A percentile compares a stretch with the other conserved stretches of the same genome.
Evolutionary conservation across 2,113 vertebrate genomes (phyloP).

Genomic region (Synchiropus splendidus): DNA sequence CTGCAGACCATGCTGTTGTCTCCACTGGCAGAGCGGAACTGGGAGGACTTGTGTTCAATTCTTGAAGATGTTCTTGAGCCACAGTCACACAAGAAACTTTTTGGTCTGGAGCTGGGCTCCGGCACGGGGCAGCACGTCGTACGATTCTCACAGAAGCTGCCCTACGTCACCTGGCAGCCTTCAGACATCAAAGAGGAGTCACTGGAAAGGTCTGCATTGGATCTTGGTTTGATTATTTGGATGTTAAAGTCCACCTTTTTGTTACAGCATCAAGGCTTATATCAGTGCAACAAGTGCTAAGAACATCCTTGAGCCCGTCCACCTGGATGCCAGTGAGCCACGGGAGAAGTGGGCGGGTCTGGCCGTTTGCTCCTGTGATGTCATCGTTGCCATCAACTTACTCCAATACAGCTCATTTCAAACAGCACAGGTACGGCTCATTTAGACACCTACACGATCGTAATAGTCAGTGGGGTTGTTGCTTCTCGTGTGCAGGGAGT

Average conservation of each 20-base stretch:
- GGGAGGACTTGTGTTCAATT: slow-evolving; percentile 50
- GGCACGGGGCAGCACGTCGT: slow-evolving; percentile 66
- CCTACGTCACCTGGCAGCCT: slow-evolving; percentile 65
- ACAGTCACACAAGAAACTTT: slow-evolving; percentile 50
- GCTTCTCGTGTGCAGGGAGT: slow-evolving; percentile 37
- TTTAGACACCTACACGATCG: not conserved
- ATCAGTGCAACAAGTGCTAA: slow-evolving; percentile 53
- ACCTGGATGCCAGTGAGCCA: slow-evolving; percentile 57
- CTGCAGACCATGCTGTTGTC: slow-evolving; percentile 60
- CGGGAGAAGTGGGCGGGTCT: slow-evolving; percentile 65
- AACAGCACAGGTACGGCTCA: slow-evolving; percentile 45
- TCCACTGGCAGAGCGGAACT: slow-evolving; percentile 63
- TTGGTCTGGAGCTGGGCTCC: slow-evolving; percentile 63
- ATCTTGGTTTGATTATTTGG: too few species aligned
- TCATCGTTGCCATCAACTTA: slow-evolving; percentile 59
- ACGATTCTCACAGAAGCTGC: slow-evolving; percentile 61
- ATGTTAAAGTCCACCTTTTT: not conserved
- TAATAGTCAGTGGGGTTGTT: not conserved
- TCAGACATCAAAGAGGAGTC: slow-evolving; percentile 59
- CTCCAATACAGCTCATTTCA: slow-evolving; percentile 62
- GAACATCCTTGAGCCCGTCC: slow-evolving; percentile 56
- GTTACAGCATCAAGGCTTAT: slow-evolving; percentile 58
- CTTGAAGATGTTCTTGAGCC: slow-evolving; percentile 56
- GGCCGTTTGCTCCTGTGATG: slow-evolving; percentile 46
- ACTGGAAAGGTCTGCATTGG: slow-evolving; percentile 53